These are phyloP conservation scores for Microctonus brassicae DNA, from an alignment of 2,888 invertebrate species.

Conservation along the genomic window DNA sequence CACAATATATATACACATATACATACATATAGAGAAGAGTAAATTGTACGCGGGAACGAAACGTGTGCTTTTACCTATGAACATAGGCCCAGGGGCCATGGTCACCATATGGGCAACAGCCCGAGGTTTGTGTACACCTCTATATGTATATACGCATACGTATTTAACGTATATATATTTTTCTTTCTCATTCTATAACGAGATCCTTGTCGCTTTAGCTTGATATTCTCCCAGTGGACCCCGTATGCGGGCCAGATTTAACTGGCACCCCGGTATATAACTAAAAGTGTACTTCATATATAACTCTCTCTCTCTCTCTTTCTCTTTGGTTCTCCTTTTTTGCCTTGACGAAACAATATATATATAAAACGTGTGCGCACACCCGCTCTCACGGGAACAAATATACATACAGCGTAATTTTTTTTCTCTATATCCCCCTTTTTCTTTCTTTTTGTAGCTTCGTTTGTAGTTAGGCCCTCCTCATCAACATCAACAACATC, in stretches of 20 bases:
- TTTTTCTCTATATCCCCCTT: neutral
- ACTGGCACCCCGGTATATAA: constrained; percentile 44
- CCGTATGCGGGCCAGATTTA: constrained; percentile 66
- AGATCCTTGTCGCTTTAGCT: constrained; percentile 48
- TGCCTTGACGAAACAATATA: constrained; percentile 25
- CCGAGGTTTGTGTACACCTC: constrained; percentile 51
- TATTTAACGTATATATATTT: neutral
- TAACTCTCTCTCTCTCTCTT: too few species aligned
- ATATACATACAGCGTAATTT: neutral
- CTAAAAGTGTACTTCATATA: constrained; percentile 22
- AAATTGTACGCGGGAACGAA: constrained; percentile 35
- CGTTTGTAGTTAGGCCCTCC: constrained; percentile 13
- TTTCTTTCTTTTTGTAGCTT: neutral
- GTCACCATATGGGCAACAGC: constrained; percentile 67
- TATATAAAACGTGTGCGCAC: constrained; percentile 32
- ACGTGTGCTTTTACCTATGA: constrained; percentile 50
- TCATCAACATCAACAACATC: too few species aligned
- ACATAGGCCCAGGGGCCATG: constrained; percentile 56
- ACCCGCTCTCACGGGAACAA: constrained; percentile 30
- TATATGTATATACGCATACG: neutral
- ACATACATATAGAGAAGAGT: constrained; percentile 42
- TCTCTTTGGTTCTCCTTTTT: constrained; percentile 8
- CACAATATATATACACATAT: too few species aligned
- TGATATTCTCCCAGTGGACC: constrained; percentile 52
- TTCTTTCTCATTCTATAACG: neutral